Evolutionary conservation across 2,113 vertebrate species (phyloP).

Genomic region (Ictidomys tridecemlineatus): DNA sequence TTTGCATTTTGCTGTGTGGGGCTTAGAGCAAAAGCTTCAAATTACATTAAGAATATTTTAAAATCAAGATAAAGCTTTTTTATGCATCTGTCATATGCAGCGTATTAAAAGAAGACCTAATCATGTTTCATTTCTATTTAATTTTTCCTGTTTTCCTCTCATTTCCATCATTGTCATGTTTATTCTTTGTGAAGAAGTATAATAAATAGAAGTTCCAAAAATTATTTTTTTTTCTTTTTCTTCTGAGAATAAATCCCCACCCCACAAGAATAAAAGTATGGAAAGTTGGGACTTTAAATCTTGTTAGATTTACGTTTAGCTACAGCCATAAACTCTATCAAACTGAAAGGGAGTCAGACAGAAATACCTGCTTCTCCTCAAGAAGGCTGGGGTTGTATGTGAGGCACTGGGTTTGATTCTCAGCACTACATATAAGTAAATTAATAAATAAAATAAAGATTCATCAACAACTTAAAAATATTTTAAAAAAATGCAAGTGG

Average conservation of each 20-base stretch:
- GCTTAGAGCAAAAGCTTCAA: conserved; percentile 46
- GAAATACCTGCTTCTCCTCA: neutral
- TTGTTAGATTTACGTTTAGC: conserved; percentile 8
- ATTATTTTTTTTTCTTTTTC: neutral
- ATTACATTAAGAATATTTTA: conserved; percentile 64
- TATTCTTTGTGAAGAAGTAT: conserved; percentile 49
- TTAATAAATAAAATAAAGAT: no score
- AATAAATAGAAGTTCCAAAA: conserved; percentile 15
- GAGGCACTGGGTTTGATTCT: no score
- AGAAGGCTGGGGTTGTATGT: neutral
- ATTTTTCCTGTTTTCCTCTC: conserved; percentile 30
- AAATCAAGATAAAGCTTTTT: conserved; percentile 61
- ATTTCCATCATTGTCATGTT: conserved; percentile 24
- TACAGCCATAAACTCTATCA: neutral
- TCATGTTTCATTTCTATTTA: conserved; percentile 48
- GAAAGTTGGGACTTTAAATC: neutral
- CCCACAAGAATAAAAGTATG: neutral
- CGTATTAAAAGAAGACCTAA: neutral
- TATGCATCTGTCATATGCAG: neutral
- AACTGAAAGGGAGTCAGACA: neutral
- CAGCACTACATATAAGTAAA: no score
- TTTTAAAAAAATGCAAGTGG: neutral
- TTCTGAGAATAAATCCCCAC: neutral
- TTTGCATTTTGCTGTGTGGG: conserved; percentile 52
- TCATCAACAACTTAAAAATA: no score